Evolutionary conservation across 2,113 vertebrate genomes (phyloP).

Genomic region (Rhadina sibilatrix): DNA sequence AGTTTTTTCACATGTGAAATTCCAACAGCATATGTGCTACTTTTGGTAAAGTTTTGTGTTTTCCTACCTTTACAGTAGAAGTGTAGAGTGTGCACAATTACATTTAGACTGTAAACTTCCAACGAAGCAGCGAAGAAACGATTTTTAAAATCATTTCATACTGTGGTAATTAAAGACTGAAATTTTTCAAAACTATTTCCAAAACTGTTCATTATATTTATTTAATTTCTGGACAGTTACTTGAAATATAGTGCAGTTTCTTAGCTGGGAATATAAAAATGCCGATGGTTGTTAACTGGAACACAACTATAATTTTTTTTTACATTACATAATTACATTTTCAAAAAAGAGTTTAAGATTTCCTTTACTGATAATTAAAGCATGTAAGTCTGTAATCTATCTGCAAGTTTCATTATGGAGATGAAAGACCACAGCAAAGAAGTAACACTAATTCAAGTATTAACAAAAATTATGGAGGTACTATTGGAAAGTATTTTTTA

Average conservation of each 20-base stretch:
- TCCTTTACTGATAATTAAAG: neutral
- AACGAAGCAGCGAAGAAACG: neutral
- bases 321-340: neutral
- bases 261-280: neutral
- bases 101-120: neutral
- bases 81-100: neutral
- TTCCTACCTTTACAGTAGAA: neutral
- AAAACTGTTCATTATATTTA: neutral
- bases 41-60: neutral
- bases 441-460: neutral
- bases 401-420: neutral
- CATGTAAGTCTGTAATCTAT: neutral
- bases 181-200: neutral
- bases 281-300: neutral
- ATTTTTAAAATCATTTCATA: neutral
- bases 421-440: neutral
- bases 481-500: neutral
- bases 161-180: neutral
- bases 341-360: neutral
- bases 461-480: neutral
- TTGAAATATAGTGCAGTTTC: neutral
- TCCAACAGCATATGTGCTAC: neutral
- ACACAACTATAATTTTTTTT: neutral
- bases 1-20: neutral
- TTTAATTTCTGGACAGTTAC: neutral